Base-by-base conservation (phyloP, 2,113 vertebrate species). In the Onychostruthus taczanowskii region DNA sequence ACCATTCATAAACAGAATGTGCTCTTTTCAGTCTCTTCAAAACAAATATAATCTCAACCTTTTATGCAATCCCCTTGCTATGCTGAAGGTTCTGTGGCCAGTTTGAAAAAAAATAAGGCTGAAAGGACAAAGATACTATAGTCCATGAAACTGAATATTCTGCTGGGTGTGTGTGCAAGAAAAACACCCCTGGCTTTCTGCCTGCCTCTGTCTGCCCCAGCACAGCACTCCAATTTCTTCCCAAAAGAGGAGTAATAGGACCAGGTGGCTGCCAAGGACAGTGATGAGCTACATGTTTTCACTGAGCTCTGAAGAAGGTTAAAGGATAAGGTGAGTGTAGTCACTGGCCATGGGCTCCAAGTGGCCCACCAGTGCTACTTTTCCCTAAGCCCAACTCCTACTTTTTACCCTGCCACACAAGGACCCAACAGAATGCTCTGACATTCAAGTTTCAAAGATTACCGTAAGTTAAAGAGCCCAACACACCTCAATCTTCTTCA, bases 41-140 rank as follows among this genome's bases (percentile, higher is more conserved):
- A 94, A 96, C 79, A 95, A 96, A 86, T 50, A 90, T 2, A 64
- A 88, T 47, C 68, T 79, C 35, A 11, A 62, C 68, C 80, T 94
- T 89, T 90, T 67, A 61, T 82, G 44, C 33, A 94, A 89, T 28
- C 20, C 16, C 10, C 43, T 94, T 31, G n/a, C 39, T 64, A 64
- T 3, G 76, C 31, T 37, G 56, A 84, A 87, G 69, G 35, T 77
- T 91, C 84, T 1, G 8, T 43, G 43, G 41, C 15, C 35, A n/a
- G 24, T 52, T 28, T 62, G 47, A 67, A 73, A 73, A 72, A 72
- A 85, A 41, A 9, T 20, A 68, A 37, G 33, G 23, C 67, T 70
- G 50, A 77, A 81, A 88, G 90, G 78, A 88, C 31, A 90, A 91
- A 93, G 43, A 66, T 43, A 55, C 2, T 31, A 33, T 30, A 83